A percentile compares a stretch with the other conserved stretches of the same genome.
Evolutionary conservation across 2,113 vertebrate species (phyloP).

Genomic region (Paradisaea rubra): DNA sequence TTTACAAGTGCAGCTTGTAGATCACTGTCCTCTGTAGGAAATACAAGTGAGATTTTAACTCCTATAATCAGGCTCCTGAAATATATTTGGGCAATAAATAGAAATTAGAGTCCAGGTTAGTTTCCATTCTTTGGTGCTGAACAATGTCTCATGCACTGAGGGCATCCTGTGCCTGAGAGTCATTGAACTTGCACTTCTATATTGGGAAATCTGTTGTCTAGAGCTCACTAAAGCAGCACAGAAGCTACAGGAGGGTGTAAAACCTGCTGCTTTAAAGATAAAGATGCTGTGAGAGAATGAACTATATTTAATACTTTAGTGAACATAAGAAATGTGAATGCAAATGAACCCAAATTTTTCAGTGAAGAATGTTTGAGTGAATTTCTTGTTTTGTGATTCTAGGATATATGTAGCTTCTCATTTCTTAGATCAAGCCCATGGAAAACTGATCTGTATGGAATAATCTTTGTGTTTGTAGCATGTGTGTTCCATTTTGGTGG

Average conservation of each 20-base stretch:
- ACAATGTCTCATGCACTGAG: accelerated
- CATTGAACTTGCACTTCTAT: not conserved
- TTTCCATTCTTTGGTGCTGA: not conserved
- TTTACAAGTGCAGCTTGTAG: accelerated
- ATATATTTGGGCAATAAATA: not conserved
- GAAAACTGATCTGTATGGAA: accelerated
- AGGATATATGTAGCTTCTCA: not conserved
- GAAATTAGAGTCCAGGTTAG: not conserved
- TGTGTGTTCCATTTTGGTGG: not conserved
- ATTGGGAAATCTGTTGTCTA: not conserved
- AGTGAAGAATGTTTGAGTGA: not conserved
- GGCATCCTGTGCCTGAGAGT: not conserved
- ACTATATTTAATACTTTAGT: not conserved
- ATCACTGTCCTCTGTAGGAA: not conserved
- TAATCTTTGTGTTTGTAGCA: not conserved
- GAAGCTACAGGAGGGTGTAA: not conserved
- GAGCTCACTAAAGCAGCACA: not conserved
- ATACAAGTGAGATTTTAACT: not conserved
- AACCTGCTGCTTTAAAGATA: not conserved
- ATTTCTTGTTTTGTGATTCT: not conserved
- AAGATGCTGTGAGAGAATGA: not conserved
- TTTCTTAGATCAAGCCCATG: not conserved
- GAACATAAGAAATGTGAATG: not conserved
- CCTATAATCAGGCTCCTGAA: not conserved
- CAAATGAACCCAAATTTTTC: not conserved